Conservation (phyloP, 2,797 vertebrate genomes). For the Pterois miles region DNA sequence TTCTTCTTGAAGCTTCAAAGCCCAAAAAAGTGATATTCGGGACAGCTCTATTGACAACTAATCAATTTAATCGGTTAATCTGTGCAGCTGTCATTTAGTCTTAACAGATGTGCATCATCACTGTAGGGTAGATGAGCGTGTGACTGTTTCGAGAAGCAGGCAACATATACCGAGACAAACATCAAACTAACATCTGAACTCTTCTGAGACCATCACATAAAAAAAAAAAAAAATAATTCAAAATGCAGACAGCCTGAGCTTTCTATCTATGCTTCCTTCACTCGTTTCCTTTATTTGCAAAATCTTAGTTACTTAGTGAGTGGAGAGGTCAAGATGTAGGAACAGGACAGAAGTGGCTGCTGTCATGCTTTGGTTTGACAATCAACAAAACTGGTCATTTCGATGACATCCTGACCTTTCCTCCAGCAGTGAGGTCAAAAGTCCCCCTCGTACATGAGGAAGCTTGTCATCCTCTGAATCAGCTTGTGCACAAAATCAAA, state of each 20-base stretch:
- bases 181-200: neutral
- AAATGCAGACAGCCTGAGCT: neutral
- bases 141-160: neutral
- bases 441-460: neutral
- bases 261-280: neutral
- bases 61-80: no score
- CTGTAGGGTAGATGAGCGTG: neutral
- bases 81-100: neutral
- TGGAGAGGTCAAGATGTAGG: neutral
- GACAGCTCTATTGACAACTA: no score
- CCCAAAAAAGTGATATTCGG: no score
- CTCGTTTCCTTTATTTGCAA: neutral
- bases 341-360: neutral
- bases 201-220: neutral
- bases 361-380: neutral
- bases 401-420: neutral
- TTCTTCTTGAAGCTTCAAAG: no score
- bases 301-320: neutral
- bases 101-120: neutral
- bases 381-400: neutral
- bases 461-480: neutral
- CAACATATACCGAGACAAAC: neutral
- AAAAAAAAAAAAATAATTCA: neutral
- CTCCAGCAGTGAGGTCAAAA: neutral
- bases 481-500: neutral